Evolutionary conservation across 2,888 invertebrate species (phyloP).

Genomic region (Troides oblongomaculatus): DNA sequence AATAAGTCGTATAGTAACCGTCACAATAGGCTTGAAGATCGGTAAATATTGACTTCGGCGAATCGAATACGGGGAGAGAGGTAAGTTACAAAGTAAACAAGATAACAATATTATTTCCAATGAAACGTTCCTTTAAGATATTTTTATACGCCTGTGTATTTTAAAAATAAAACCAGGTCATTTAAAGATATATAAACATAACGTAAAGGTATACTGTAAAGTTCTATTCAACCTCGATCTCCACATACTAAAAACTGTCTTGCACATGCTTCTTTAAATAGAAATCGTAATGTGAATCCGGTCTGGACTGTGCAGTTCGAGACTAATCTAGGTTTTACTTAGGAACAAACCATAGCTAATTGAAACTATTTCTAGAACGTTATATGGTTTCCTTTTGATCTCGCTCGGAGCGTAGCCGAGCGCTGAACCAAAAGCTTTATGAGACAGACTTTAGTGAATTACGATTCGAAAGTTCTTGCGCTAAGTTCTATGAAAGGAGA

Average conservation of each 20-base stretch:
- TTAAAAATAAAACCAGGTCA: background rate
- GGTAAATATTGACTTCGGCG: constrained; percentile 1
- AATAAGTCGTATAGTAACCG: background rate
- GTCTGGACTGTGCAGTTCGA: constrained; percentile 27
- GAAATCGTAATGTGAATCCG: constrained; percentile 6
- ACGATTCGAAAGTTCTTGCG: constrained; percentile 30
- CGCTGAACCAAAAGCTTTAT: constrained; percentile 30
- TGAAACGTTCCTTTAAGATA: background rate
- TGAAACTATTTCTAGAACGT: constrained; percentile 52
- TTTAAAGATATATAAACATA: background rate
- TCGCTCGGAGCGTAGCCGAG: constrained; percentile 25
- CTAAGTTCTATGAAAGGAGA: constrained; percentile 19
- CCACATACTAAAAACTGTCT: background rate
- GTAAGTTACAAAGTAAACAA: background rate
- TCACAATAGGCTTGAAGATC: background rate
- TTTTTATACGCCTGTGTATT: background rate
- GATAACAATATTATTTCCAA: background rate
- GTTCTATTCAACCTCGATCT: background rate
- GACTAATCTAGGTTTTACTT: constrained; percentile 37
- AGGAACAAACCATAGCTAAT: constrained; percentile 46
- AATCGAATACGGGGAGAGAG: background rate
- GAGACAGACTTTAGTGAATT: constrained; percentile 29
- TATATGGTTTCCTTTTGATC: constrained; percentile 47
- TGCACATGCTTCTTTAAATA: background rate
- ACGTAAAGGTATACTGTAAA: background rate